Conservation (phyloP, 2,888 invertebrate species). For the Busseola fusca region DNA sequence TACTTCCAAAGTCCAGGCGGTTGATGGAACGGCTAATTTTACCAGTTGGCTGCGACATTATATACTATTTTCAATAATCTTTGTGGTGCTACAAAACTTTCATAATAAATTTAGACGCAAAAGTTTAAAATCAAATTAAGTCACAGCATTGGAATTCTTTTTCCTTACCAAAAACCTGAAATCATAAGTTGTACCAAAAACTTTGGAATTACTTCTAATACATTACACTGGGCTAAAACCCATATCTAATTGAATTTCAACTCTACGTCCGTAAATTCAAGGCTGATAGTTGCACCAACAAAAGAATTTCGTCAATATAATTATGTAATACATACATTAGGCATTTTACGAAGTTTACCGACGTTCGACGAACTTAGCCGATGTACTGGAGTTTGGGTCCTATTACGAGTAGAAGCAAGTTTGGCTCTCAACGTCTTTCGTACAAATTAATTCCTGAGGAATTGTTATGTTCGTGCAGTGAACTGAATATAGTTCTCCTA, state of each 20-base stretch:
- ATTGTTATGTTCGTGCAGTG: conserved; percentile 15
- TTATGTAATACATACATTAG: conserved; percentile 39
- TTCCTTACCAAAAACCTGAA: neutral
- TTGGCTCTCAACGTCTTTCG: conserved; percentile 41
- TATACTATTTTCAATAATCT: too few relatives aligned
- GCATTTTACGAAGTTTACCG: conserved; percentile 31
- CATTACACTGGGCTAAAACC: conserved; percentile 14
- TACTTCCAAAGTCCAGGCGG: too few relatives aligned
- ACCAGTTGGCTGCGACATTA: too few relatives aligned
- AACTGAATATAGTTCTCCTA: conserved; percentile 13
- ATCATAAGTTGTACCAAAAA: conserved; percentile 3
- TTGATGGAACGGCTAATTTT: too few relatives aligned
- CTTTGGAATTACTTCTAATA: conserved; percentile 24
- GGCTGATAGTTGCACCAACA: conserved; percentile 6
- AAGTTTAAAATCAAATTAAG: neutral
- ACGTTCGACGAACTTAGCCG: conserved; percentile 43
- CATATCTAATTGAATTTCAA: conserved; percentile 18
- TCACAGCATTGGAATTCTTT: neutral
- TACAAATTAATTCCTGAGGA: conserved; percentile 48
- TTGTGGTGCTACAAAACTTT: neutral
- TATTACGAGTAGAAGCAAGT: conserved; percentile 31
- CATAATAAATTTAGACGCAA: neutral
- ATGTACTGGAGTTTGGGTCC: conserved; percentile 33
- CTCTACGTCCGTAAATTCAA: neutral
- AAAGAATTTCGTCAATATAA: neutral